A percentile compares a stretch with the other conserved stretches of the same genome.
Evolutionary conservation across 2,113 vertebrate genomes (phyloP).

Genomic region (Heterotilapia buettikoferi): DNA sequence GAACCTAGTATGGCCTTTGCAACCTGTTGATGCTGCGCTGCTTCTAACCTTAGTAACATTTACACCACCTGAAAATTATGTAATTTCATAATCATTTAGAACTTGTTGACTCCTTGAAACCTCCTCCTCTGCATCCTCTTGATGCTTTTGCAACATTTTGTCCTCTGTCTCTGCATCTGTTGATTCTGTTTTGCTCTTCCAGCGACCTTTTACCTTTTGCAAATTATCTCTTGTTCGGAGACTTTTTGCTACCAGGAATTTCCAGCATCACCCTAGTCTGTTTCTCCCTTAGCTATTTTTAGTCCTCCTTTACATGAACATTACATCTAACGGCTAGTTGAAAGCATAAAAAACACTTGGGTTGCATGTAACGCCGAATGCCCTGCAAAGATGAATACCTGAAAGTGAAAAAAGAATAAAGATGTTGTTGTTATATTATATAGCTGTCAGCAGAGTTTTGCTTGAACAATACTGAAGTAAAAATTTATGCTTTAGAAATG

Average conservation of each 20-base stretch:
- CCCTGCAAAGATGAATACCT: neutral
- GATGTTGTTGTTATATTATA: neutral
- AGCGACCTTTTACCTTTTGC: neutral
- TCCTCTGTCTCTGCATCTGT: neutral
- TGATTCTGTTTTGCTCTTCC: neutral
- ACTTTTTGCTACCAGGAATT: neutral
- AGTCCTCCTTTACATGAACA: neutral
- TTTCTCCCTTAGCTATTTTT: neutral
- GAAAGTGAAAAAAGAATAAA: neutral
- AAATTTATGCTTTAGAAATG: neutral
- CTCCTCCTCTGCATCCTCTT: neutral
- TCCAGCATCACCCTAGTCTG: neutral
- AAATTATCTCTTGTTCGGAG: neutral
- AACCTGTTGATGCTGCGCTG: neutral
- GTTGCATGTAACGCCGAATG: neutral
- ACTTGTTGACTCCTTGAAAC: constrained; percentile 18
- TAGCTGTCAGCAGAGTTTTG: neutral
- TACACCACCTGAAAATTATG: neutral
- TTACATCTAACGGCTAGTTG: neutral
- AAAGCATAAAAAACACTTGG: neutral
- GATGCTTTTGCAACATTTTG: neutral
- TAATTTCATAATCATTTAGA: neutral
- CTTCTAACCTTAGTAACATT: constrained; percentile 10
- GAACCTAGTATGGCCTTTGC: neutral
- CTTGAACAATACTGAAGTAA: neutral